A percentile compares a stretch with the other conserved stretches of the same genome.
These are phyloP conservation scores for Listronotus bonariensis DNA, from an alignment of 1,140 invertebrate species.

Conservation along the genomic window DNA sequence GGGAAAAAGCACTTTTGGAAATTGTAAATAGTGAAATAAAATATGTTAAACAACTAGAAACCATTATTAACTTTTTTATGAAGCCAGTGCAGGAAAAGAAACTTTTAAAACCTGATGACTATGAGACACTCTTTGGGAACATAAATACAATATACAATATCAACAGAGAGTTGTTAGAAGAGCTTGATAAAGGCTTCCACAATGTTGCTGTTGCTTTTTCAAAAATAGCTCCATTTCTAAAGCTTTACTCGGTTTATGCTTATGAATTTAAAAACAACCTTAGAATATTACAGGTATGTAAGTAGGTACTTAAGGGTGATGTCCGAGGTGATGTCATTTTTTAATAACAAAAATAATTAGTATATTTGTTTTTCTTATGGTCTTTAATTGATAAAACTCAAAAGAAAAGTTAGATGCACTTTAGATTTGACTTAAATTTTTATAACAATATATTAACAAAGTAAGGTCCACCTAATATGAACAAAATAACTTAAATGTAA, in stretches of 20 bases:
- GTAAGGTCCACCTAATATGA: too few relatives aligned
- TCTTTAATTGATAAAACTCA: too few relatives aligned
- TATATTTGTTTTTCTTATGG: too few relatives aligned
- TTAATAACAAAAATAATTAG: too few relatives aligned
- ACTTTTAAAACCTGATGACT: constrained; percentile 59
- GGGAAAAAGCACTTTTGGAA: constrained; percentile 65
- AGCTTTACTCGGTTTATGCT: constrained; percentile 78
- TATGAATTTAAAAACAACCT: constrained; percentile 72
- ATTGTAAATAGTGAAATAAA: constrained; percentile 73
- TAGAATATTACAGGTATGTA: constrained; percentile 59
- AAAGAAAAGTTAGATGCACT: too few relatives aligned
- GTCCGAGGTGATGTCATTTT: too few relatives aligned
- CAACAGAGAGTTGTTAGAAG: constrained; percentile 68
- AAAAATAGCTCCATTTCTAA: constrained; percentile 76
- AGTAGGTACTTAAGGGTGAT: too few relatives aligned
- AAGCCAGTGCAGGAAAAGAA: constrained; percentile 65
- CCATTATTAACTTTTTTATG: constrained; percentile 72
- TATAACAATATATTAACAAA: too few relatives aligned
- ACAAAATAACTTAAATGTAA: too few relatives aligned
- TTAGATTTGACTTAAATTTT: too few relatives aligned
- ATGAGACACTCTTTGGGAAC: constrained; percentile 69
- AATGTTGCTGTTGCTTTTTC: constrained; percentile 70
- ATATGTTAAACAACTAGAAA: constrained; percentile 71
- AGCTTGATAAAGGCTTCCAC: constrained; percentile 64
- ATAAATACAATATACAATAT: constrained; percentile 74